Evolutionary conservation across 2,888 invertebrate species (phyloP), one percentile per base, ranked within the genome.

Genomic region (Carabus problematicus): DNA sequence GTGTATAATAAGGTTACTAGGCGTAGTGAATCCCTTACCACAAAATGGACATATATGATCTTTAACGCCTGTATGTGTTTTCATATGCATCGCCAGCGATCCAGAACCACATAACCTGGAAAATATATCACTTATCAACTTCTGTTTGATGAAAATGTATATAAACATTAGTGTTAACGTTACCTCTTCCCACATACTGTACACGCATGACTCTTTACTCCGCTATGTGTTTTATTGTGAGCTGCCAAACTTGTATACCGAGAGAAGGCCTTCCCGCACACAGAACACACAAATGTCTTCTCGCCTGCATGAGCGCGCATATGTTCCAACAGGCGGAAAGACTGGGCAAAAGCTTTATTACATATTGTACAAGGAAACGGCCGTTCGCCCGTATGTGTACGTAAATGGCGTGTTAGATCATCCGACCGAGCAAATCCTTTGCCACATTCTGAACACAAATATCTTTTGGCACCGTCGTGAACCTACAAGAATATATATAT

Each of bases 11-110:
- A 82, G 74, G 73, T 81, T 81, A 73, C 81, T 81, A 1, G 79
- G 76, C 3, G 79, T 79, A 1, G 80, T 80, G 72, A 82, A 82
- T n/a, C 79, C 80, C 76, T 81, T 81, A 6, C 79, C 79, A 72
- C 82, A 82, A 72, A 74, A 80, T 1, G 78, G 77, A 72, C 82
- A 82, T 52, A 80, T 75, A 71, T 80, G 79, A 74, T 82, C 81
- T 71, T 79, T 81, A 16, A 80, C 70, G 0, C 81, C 82, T 39
- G 84, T 83, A 72, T 85, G 85, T 11, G 80, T 84, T 72, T 85
- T 83, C 78, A 84, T 82, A 73, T 86, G 86, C 74, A 84, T 78
- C 72, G 80, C 77, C 63, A 82, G 75, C 3, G 82, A 82, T 69
- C 80, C 79, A 2, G 81, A 76, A 12, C 81, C 80, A 70, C 82